Conservation (phyloP, 2,113 vertebrate species). For the Colaptes auratus region DNA sequence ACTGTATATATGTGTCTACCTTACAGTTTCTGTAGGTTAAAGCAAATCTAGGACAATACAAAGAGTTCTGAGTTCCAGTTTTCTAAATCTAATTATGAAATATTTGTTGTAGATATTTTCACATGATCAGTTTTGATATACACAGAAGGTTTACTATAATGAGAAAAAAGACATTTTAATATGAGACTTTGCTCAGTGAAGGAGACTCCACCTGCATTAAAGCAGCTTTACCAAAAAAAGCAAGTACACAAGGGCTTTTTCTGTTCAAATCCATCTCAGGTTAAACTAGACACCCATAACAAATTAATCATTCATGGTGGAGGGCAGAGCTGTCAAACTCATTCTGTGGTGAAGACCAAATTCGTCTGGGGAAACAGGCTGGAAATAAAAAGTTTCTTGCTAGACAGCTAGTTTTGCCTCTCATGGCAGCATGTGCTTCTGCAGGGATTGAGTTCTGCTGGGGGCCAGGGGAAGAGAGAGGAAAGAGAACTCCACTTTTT, state of each 20-base stretch:
- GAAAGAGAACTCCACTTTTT: background rate
- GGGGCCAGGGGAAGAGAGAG: background rate
- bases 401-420: slow-evolving; percentile 16
- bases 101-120: background rate
- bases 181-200: slow-evolving; percentile 23
- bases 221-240: slow-evolving; percentile 47
- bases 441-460: background rate
- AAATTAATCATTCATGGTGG: slow-evolving; percentile 67
- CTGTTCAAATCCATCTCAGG: slow-evolving; percentile 60
- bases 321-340: slow-evolving; percentile 61
- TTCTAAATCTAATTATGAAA: slow-evolving; percentile 13
- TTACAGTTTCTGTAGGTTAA: background rate
- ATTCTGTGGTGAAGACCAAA: slow-evolving; percentile 62
- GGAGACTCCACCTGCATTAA: slow-evolving; percentile 43
- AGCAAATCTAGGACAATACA: background rate
- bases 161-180: slow-evolving; percentile 40
- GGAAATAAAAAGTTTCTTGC: slow-evolving; percentile 59
- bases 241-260: slow-evolving; percentile 37
- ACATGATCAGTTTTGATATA: background rate
- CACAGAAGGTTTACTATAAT: background rate
- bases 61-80: background rate
- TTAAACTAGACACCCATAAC: slow-evolving; percentile 61
- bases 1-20: background rate
- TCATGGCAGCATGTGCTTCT: background rate
- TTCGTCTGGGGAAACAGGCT: slow-evolving; percentile 21